Conservation (phyloP, 2,113 vertebrate species). For the Garra rufa region DNA sequence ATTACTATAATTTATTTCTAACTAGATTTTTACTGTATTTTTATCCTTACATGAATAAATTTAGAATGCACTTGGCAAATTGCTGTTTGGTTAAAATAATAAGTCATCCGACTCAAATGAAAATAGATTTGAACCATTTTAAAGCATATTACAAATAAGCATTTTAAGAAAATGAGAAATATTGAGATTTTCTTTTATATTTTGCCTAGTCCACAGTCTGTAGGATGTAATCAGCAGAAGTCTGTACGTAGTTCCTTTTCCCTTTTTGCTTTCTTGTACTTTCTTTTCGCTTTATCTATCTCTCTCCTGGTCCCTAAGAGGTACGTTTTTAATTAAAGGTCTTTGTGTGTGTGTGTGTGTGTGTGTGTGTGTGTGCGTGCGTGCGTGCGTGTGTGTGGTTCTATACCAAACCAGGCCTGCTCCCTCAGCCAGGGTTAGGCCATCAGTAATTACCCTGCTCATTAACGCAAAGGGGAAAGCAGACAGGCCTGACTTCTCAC, state of each 20-base stretch:
- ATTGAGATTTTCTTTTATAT: not conserved
- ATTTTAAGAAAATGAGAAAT: not conserved
- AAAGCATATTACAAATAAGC: not conserved
- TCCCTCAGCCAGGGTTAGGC: slow-evolving; percentile 66
- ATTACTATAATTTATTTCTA: not conserved
- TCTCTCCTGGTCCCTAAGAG: slow-evolving; percentile 66
- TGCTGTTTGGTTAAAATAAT: not conserved
- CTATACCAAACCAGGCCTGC: slow-evolving; percentile 50
- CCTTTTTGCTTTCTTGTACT: slow-evolving; percentile 47
- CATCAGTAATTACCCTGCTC: slow-evolving; percentile 76
- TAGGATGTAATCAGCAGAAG: slow-evolving; percentile 12
- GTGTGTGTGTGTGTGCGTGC: slow-evolving; percentile 37
- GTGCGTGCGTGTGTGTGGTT: slow-evolving; percentile 29
- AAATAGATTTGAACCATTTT: not conserved
- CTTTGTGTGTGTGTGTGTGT: slow-evolving; percentile 30
- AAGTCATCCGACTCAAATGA: not conserved
- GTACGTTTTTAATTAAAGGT: slow-evolving; percentile 78
- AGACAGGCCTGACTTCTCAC: slow-evolving; percentile 53
- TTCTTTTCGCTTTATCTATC: slow-evolving; percentile 51
- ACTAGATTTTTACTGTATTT: not conserved
- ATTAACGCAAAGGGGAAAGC: slow-evolving; percentile 69
- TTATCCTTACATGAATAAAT: not conserved
- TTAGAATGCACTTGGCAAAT: no score
- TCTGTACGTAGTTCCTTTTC: slow-evolving; percentile 35
- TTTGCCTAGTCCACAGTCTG: not conserved